Evolutionary conservation across 2,797 vertebrate genomes (phyloP), one percentile per base, ranked within the genome.

Genomic region (Selene dorsalis): DNA sequence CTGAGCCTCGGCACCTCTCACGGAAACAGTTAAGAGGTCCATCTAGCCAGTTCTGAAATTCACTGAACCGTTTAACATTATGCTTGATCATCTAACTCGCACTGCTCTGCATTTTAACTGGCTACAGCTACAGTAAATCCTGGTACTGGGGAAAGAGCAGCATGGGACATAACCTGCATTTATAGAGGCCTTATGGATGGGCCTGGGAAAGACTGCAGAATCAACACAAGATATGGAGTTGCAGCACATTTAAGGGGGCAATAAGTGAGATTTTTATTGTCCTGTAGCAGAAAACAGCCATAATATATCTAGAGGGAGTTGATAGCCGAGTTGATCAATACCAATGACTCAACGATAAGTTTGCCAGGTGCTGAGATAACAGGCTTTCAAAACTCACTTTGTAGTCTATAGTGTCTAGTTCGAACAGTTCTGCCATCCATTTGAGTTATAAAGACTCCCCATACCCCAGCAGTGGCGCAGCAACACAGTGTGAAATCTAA

Each of bases 351-450:
- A 61, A 73, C 69, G n/a, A 89, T 88, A 77, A 77, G 69, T 90
- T 90, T 86, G 80, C 83, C 79, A 87, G 84, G 78, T 89, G 82
- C 88, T 89, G 86, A 90, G 88, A 89, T 89, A 87, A 89, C 77
- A 80, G 71, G 45, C 84, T 89, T 77, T 90, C 78, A 87, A 87
- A 89, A 78, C 58, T 85, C 69, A 82, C 74, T 87, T 77, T 85
- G 84, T 75, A 73, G 69, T 52, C 73, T 52, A 22, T 60, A 68
- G 69, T 59, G 55, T 87, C 52, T 28, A 75, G 84, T 75, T 64
- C 63, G 35, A 78, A 64, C 41, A 52, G 69, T 45, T 53, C 18
- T 22, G 10, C 57, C 62, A 78, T 84, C 43, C 57, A 66, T 85
- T 86, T 79, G 66, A 85, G 59, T 79, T 56, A 24, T 48, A 79